Evolutionary conservation across 2,113 vertebrate species (phyloP).

Genomic region (Ammospiza caudacuta): DNA sequence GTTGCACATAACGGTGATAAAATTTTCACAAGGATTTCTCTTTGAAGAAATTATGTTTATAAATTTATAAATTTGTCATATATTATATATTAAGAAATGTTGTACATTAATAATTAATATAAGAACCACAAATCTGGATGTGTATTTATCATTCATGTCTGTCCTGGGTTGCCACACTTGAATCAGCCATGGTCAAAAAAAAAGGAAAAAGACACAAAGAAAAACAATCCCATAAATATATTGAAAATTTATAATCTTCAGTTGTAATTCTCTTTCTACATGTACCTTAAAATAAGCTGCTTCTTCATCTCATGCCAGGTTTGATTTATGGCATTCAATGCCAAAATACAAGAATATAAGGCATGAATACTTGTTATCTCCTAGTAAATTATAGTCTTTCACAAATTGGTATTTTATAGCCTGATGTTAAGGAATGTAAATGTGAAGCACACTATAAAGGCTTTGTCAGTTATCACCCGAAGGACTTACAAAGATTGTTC

Average conservation of each 20-base stretch:
- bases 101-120: neutral
- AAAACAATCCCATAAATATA: neutral
- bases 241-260: neutral
- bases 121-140: neutral
- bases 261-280: neutral
- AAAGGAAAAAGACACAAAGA: neutral
- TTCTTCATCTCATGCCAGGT: neutral
- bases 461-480: neutral
- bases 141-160: neutral
- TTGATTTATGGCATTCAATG: slow-evolving; percentile 18
- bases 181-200: neutral
- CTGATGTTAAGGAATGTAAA: slow-evolving; percentile 25
- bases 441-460: neutral
- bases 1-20: neutral
- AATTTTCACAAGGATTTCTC: neutral
- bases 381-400: slow-evolving; percentile 39
- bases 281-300: neutral
- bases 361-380: neutral
- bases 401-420: slow-evolving; percentile 17
- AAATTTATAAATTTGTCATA: neutral
- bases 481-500: neutral
- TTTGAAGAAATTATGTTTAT: neutral
- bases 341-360: slow-evolving; percentile 3
- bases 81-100: neutral
- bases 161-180: neutral